Evolutionary conservation across 2,113 vertebrate species (phyloP).

Genomic region (Phyllopteryx taeniolatus): DNA sequence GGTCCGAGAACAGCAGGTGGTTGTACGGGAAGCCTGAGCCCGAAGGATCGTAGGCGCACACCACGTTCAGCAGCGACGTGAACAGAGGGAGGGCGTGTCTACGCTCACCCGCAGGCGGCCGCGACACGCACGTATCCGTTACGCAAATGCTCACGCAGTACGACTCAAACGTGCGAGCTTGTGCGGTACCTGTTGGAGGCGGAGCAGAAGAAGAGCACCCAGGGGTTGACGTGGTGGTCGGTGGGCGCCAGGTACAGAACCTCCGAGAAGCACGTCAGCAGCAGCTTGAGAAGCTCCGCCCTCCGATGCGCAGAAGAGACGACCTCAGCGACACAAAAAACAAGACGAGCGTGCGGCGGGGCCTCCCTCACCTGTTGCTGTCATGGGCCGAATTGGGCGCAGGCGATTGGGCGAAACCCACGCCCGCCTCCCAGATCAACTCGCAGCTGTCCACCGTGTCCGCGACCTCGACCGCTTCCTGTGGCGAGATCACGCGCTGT

Average conservation of each 20-base stretch:
- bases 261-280: slow-evolving; percentile 96
- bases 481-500: not conserved
- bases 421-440: slow-evolving; percentile 98
- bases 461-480: slow-evolving; percentile 86
- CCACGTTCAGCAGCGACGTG: slow-evolving; percentile 92
- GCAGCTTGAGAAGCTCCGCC: slow-evolving; percentile 89
- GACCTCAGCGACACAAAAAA: not conserved
- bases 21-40: slow-evolving; percentile 96
- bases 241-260: slow-evolving; percentile 92
- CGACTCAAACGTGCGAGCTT: not conserved
- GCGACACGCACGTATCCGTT: too few relatives aligned
- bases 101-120: not conserved
- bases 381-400: slow-evolving; percentile 87
- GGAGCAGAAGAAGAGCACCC: slow-evolving; percentile 96
- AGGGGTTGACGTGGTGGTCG: slow-evolving; percentile 82
- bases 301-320: slow-evolving; percentile 34
- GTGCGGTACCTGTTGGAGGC: slow-evolving; percentile 86
- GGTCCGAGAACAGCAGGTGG: slow-evolving; percentile 92
- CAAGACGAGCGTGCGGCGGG: not conserved
- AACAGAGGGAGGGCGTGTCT: slow-evolving; percentile 96
- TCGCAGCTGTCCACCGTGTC: slow-evolving; percentile 94
- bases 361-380: slow-evolving; percentile 83
- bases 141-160: not conserved
- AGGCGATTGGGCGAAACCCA: slow-evolving; percentile 93
- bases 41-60: slow-evolving; percentile 94